These are phyloP conservation scores for Peromyscus eremicus DNA, from an alignment of 2,797 vertebrate genomes.

Conservation along the genomic window DNA sequence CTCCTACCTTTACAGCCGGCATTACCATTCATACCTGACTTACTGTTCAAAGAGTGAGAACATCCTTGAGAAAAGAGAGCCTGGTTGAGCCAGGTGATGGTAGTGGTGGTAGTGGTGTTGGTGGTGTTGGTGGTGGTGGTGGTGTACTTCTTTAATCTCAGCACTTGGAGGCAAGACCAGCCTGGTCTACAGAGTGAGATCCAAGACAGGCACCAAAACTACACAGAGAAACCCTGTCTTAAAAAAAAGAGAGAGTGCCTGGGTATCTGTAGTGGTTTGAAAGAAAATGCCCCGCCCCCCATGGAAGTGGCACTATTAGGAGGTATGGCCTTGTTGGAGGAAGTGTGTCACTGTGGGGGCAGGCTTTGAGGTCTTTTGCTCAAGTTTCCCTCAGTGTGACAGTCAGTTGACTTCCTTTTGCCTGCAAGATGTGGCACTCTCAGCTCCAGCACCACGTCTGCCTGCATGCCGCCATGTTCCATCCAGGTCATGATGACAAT, in stretches of 20 bases:
- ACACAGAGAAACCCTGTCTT: too few relatives aligned
- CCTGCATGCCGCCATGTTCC: not conserved
- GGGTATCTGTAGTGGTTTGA: not conserved
- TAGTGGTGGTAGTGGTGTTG: too few relatives aligned
- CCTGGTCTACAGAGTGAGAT: too few relatives aligned
- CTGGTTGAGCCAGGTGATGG: not conserved
- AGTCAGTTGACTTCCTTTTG: not conserved
- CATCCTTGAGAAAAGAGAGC: slow-evolving; percentile 10
- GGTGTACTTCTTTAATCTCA: too few relatives aligned
- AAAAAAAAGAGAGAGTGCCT: too few relatives aligned
- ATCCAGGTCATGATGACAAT: not conserved
- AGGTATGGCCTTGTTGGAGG: not conserved
- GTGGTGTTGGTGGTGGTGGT: too few relatives aligned
- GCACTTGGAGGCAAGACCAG: too few relatives aligned
- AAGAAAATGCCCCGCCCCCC: not conserved
- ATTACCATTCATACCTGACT: not conserved
- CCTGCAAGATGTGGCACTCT: not conserved
- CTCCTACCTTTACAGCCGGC: too few relatives aligned
- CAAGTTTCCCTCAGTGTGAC: not conserved
- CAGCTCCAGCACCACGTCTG: not conserved
- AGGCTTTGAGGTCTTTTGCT: not conserved
- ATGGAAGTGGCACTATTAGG: not conserved
- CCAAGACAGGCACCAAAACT: too few relatives aligned
- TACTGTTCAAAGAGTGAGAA: not conserved
- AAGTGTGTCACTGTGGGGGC: not conserved